Percentiles rank a stretch among this genome's conserved stretches.
Evolutionary conservation across 2,797 vertebrate species (phyloP).

Genomic region (Gymnothorax reevesii): DNA sequence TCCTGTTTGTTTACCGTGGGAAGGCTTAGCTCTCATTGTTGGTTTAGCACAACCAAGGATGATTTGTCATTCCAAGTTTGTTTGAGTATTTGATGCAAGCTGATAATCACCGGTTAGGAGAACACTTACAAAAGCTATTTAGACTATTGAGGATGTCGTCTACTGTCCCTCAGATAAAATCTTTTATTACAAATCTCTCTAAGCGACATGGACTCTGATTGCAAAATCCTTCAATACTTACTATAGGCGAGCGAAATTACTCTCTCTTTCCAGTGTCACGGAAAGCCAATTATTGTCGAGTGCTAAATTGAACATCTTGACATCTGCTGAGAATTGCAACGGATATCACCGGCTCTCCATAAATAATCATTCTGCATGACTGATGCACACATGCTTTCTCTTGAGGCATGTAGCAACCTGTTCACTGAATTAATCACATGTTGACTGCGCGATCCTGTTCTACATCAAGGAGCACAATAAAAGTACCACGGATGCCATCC

Average conservation of each 20-base stretch:
- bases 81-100: not conserved
- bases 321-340: slow-evolving; percentile 61
- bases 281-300: slow-evolving; percentile 75
- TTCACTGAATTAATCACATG: not conserved
- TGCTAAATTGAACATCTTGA: slow-evolving; percentile 70
- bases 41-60: slow-evolving; percentile 29
- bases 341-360: slow-evolving; percentile 69
- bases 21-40: slow-evolving; percentile 39
- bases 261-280: slow-evolving; percentile 62
- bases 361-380: slow-evolving; percentile 61
- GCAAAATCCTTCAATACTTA: slow-evolving; percentile 58
- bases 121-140: slow-evolving; percentile 47
- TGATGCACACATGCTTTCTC: slow-evolving; percentile 9
- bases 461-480: not conserved
- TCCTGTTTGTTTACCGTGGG: not conserved
- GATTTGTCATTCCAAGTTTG: not conserved
- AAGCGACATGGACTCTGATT: slow-evolving; percentile 57
- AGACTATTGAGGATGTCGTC: slow-evolving; percentile 48
- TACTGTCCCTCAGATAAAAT: slow-evolving; percentile 59
- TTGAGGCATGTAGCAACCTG: slow-evolving; percentile 31
- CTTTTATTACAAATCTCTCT: slow-evolving; percentile 55
- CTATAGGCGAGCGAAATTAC: slow-evolving; percentile 60
- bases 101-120: slow-evolving; percentile 18
- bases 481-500: not conserved
- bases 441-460: not conserved